Percentiles rank a stretch among this genome's conserved stretches.
These are phyloP conservation scores for Drosophila ogumai DNA, from an alignment of 1,140 invertebrate genomes.

Conservation along the genomic window DNA sequence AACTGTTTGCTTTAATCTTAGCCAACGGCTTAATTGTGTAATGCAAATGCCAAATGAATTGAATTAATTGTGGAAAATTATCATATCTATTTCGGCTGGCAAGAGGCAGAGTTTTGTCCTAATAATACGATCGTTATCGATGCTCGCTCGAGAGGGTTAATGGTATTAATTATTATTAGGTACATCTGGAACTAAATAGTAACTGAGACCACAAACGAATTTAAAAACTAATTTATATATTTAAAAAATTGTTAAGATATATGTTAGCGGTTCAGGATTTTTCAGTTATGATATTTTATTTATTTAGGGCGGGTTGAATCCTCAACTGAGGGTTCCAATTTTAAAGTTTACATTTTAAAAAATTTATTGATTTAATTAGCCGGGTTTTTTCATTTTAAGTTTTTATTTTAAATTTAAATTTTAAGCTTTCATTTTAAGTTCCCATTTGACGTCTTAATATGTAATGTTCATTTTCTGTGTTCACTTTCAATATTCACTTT, in stretches of 20 bases:
- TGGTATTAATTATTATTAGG: neutral
- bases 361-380: no score
- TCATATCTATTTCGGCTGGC: conserved; percentile 8
- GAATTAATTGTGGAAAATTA: conserved; percentile 30
- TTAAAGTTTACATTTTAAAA: no score
- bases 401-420: neutral
- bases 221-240: neutral
- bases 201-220: neutral
- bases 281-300: neutral
- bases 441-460: neutral
- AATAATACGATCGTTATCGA: neutral
- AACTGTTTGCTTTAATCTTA: conserved; percentile 24
- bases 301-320: neutral
- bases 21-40: conserved; percentile 18
- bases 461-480: neutral
- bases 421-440: neutral
- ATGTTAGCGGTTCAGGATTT: neutral
- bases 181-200: neutral
- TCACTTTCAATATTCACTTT: neutral
- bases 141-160: neutral
- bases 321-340: no score
- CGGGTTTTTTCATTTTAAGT: no score
- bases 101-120: neutral
- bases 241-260: neutral
- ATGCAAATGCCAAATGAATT: conserved; percentile 12